phyloP scores from a whole-genome alignment of 1,140 invertebrate species.

The Scaptomyza montana region DNA sequence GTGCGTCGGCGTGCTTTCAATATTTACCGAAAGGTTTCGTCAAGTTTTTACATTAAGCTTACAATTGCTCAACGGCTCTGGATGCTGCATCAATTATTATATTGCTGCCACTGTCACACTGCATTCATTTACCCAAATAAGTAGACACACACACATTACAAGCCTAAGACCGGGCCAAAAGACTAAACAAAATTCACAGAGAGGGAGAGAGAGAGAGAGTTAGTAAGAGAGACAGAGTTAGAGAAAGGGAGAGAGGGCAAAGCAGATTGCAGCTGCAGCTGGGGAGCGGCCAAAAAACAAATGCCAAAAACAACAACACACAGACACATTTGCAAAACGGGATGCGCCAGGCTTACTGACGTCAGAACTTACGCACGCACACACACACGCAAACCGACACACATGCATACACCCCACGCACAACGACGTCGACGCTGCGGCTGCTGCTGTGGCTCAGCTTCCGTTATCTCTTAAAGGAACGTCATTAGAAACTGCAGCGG shows the following conservation, averaged over 20 bases:
- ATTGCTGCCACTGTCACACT: constrained; percentile 27
- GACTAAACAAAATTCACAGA: background rate
- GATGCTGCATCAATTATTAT: constrained; percentile 44
- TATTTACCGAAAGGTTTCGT: constrained; percentile 70
- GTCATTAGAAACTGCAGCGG: constrained; percentile 55
- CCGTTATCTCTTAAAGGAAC: constrained; percentile 49
- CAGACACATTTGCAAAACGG: constrained; percentile 17
- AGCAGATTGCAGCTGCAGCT: constrained; percentile 36
- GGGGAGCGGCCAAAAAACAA: constrained; percentile 41
- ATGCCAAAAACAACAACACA: background rate
- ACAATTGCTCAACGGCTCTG: constrained; percentile 5
- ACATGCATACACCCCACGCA: constrained; percentile 31
- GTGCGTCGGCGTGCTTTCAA: constrained; percentile 68
- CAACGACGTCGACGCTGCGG: constrained; percentile 15
- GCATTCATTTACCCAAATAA: constrained; percentile 30
- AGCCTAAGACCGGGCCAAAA: constrained; percentile 7
- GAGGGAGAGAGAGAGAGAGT: background rate
- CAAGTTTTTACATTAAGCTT: constrained; percentile 38
- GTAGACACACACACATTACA: constrained; percentile 11
- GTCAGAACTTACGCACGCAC: constrained; percentile 38
- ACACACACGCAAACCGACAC: constrained; percentile 7
- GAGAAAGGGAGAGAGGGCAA: background rate
- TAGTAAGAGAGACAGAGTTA: background rate
- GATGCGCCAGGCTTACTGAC: constrained; percentile 47
- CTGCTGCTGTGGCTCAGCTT: constrained; percentile 1